Conservation (phyloP, 2,797 vertebrate species). For the Malurus leucopterus region DNA sequence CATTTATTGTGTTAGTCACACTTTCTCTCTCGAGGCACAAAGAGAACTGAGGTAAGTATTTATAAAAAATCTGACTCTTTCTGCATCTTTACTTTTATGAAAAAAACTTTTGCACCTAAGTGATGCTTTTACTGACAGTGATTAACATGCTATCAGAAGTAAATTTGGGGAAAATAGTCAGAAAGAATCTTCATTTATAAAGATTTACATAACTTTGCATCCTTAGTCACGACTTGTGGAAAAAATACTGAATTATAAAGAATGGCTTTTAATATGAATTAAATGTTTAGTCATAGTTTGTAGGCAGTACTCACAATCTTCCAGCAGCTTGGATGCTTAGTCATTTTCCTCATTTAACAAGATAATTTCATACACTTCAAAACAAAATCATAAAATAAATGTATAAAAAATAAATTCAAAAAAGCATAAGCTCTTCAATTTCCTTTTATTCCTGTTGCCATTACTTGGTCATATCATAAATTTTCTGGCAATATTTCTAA, state of each 20-base stretch:
- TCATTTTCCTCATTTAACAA: background rate
- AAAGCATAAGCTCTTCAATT: background rate
- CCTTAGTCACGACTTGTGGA: background rate
- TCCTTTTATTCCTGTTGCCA: background rate
- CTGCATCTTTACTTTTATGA: background rate
- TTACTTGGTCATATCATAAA: background rate
- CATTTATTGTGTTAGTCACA: background rate
- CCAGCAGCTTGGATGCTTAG: background rate
- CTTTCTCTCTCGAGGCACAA: background rate
- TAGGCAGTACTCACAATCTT: background rate
- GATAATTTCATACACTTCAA: background rate
- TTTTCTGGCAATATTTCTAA: background rate
- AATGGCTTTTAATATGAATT: background rate
- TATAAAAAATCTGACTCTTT: background rate
- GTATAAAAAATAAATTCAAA: accelerated
- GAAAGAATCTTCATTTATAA: background rate
- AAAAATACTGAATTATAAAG: background rate
- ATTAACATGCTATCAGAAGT: background rate
- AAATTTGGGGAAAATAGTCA: background rate
- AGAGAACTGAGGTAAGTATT: background rate
- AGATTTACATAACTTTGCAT: background rate
- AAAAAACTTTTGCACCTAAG: background rate
- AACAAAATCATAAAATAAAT: background rate
- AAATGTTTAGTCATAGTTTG: background rate
- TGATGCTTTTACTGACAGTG: background rate